These are phyloP conservation scores for Zygaena filipendulae DNA, from an alignment of 2,888 invertebrate species.

Conservation along the genomic window DNA sequence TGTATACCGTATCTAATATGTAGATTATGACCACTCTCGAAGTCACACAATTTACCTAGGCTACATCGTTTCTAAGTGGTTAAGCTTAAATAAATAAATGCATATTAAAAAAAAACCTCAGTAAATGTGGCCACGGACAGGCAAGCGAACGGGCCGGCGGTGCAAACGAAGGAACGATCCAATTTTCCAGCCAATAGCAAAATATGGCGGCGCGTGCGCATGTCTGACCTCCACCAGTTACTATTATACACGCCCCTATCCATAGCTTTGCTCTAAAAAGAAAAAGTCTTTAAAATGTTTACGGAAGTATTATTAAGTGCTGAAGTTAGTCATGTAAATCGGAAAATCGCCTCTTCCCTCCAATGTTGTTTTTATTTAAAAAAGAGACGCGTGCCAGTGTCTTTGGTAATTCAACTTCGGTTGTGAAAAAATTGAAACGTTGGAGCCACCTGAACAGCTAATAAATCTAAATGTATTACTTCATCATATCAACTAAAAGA, in stretches of 20 bases:
- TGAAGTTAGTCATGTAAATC: too few species aligned
- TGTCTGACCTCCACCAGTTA: slow-evolving; percentile 37
- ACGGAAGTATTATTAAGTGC: too few species aligned
- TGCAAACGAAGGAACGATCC: slow-evolving; percentile 21
- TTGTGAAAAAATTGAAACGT: neutral
- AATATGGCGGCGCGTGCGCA: slow-evolving; percentile 22
- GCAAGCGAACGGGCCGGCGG: slow-evolving; percentile 35
- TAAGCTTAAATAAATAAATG: neutral
- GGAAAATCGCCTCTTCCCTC: too few species aligned
- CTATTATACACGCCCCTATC: slow-evolving; percentile 32
- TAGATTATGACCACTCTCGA: neutral
- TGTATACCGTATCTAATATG: too few species aligned
- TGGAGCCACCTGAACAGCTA: too few species aligned
- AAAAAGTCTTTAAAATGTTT: neutral
- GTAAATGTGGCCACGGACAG: slow-evolving; percentile 38
- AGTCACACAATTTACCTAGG: neutral
- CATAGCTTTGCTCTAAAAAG: slow-evolving; percentile 25
- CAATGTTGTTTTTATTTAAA: too few species aligned
- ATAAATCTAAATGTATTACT: too few species aligned
- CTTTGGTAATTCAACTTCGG: neutral
- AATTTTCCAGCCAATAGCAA: slow-evolving; percentile 34
- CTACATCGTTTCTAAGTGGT: neutral
- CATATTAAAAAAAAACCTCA: too few species aligned
- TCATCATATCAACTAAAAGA: too few species aligned
- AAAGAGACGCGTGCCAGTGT: neutral